These are phyloP conservation scores for Alviniconcha strummeri DNA, from an alignment of 2,888 invertebrate genomes.

Conservation along the genomic window DNA sequence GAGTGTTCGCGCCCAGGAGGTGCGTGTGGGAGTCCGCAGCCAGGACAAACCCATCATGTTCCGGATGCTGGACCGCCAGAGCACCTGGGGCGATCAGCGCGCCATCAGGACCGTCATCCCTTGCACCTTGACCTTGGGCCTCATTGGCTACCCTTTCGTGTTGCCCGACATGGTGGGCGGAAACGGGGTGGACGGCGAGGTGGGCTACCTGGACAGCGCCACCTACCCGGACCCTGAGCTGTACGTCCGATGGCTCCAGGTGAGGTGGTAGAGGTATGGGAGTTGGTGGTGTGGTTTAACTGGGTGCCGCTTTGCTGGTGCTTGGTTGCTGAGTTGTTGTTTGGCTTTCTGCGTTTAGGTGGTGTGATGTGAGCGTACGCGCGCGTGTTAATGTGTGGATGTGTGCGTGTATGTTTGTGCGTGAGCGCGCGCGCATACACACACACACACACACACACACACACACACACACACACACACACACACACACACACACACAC, in stretches of 20 bases:
- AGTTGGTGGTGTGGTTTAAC: no score
- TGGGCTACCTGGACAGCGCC: slow-evolving; percentile 30
- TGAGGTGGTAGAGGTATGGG: not conserved
- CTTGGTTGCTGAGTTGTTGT: no score
- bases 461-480: not conserved
- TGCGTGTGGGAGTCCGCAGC: slow-evolving; percentile 87
- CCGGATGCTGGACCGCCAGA: slow-evolving; percentile 87
- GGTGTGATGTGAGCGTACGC: no score
- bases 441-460: no score
- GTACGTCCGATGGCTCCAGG: slow-evolving; percentile 87
- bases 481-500: not conserved
- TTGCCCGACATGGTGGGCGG: slow-evolving; percentile 87
- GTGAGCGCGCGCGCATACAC: no score
- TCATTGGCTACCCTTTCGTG: slow-evolving; percentile 85
- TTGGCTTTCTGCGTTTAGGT: no score
- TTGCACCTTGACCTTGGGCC: slow-evolving; percentile 78
- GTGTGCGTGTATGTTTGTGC: not conserved
- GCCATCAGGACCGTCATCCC: slow-evolving; percentile 87
- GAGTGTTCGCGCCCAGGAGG: slow-evolving; percentile 81
- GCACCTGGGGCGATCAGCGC: slow-evolving; percentile 87
- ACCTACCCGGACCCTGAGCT: slow-evolving; percentile 66
- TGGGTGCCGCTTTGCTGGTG: no score
- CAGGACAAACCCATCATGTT: slow-evolving; percentile 89
- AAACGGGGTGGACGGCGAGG: slow-evolving; percentile 60
- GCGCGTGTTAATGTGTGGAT: no score